Evolutionary conservation across 2,888 invertebrate genomes (phyloP).

Genomic region (Ectemnius continuus): DNA sequence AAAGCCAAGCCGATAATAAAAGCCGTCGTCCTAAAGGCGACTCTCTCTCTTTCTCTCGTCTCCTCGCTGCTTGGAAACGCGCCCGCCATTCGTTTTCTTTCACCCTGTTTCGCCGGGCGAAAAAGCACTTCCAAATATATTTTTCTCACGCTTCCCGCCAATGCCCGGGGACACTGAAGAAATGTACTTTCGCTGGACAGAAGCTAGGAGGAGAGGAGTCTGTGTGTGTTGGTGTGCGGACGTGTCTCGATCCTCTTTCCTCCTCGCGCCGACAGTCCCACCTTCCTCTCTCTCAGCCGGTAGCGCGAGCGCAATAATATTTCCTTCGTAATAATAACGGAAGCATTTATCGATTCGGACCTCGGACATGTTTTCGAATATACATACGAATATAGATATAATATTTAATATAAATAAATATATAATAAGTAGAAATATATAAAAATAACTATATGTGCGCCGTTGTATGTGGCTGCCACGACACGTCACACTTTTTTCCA

Average conservation of each 20-base stretch:
- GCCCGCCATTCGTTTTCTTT: neutral
- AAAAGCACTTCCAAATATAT: conserved; percentile 38
- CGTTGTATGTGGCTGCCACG: no score
- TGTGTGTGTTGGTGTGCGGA: no score
- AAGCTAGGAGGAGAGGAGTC: no score
- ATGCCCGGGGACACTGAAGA: conserved; percentile 11
- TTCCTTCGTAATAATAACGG: conserved; percentile 54
- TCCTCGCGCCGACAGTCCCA: neutral
- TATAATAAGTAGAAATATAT: conserved; percentile 7
- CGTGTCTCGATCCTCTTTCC: no score
- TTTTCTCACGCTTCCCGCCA: conserved; percentile 27
- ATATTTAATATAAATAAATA: conserved; percentile 28
- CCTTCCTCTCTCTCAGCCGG: conserved; percentile 31
- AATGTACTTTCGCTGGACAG: no score
- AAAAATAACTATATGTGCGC: no score
- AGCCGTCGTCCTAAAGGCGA: conserved; percentile 14
- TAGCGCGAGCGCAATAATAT: conserved; percentile 30
- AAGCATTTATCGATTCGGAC: conserved; percentile 59
- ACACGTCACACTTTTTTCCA: no score
- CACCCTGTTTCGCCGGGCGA: no score
- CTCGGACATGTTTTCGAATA: conserved; percentile 46
- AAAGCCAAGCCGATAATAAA: conserved; percentile 31
- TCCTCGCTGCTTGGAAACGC: neutral
- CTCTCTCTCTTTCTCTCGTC: neutral
- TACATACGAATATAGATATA: conserved; percentile 26